Base-by-base conservation (phyloP, 2,888 invertebrate species). In the Bugula neritina region DNA sequence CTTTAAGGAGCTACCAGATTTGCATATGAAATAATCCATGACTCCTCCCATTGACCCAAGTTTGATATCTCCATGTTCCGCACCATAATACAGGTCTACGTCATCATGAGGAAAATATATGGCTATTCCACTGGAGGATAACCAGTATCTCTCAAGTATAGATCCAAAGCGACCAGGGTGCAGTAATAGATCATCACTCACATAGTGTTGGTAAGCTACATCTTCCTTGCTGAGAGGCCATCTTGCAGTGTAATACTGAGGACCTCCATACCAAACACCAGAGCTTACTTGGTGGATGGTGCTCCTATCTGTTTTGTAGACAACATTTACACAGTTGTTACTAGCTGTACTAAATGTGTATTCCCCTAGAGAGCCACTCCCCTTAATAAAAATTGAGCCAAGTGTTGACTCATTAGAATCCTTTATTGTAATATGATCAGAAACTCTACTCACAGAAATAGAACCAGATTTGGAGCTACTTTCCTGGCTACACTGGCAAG, bases 41-140 rank as follows among this genome's bases (percentile, higher is more conserved):
- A 90, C 82, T 76, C 87, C 82, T 76, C 87, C 77, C 10, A 85
- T 77, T 29, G 78, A 73, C 75, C 93, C 93, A 54, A 95, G 88
- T 0, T 91, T 91, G 0, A 87, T 87, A 54, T 86, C 86, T 13
- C 27, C 31, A 25, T 63, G 3, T 31, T 21, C 21, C 31, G 31
- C 63, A 17, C 63, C 63, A 63, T 63, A 63, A n/a, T 63, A 27
- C 27, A 63, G 63, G 31, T 31, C 31, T 2, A 17, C 29, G 0
- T 88, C 86, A 57, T 86, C 86, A 71, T 89, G 86, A 0, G 91
- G 88, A 77, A 87, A 87, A 78, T 87, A 87, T 69, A 91, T 83
- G 77, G 89, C 90, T 58, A 88, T 86, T 0, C 92, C 92, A 21
- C 85, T 86, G 0, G 91, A 90, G 76, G 89, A 90, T 27, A 92